Conservation (phyloP, 2,888 invertebrate genomes). For the Strigamia transsilvanica region DNA sequence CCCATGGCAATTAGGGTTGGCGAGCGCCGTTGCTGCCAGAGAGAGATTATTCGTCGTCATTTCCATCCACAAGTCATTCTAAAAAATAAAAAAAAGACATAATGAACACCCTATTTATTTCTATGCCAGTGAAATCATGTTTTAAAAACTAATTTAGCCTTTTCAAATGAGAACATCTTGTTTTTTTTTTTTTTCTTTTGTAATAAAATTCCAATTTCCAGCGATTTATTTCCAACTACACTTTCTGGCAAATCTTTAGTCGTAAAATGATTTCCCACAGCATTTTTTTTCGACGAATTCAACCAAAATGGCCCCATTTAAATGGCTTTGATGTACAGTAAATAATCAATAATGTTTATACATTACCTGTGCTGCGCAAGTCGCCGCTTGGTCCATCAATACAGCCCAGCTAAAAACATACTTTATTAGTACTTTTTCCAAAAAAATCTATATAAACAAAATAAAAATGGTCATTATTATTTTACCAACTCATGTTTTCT, state of each 20-base stretch:
- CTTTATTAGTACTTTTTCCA: neutral
- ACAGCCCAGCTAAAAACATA: slow-evolving; percentile 72
- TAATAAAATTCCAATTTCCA: too few relatives aligned
- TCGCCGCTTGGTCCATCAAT: slow-evolving; percentile 79
- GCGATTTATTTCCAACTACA: too few relatives aligned
- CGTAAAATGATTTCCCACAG: too few relatives aligned
- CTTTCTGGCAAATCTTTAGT: too few relatives aligned
- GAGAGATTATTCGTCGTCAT: slow-evolving; percentile 81
- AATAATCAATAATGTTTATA: neutral
- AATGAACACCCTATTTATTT: slow-evolving; percentile 48
- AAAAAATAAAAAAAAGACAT: slow-evolving; percentile 50
- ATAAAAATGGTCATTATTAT: neutral
- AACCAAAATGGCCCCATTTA: too few relatives aligned
- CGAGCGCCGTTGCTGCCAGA: slow-evolving; percentile 76
- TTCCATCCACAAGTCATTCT: slow-evolving; percentile 76
- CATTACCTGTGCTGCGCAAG: slow-evolving; percentile 74
- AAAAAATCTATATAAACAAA: neutral
- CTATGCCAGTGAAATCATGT: neutral
- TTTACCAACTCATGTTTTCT: slow-evolving; percentile 55
- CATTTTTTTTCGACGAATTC: too few relatives aligned
- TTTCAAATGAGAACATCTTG: neutral
- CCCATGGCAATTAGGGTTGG: slow-evolving; percentile 91
- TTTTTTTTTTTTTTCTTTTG: neutral
- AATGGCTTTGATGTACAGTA: too few relatives aligned
- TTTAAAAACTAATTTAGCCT: neutral